These are phyloP conservation scores for Lagria hirta DNA, from an alignment of 2,888 invertebrate species.

Conservation along the genomic window DNA sequence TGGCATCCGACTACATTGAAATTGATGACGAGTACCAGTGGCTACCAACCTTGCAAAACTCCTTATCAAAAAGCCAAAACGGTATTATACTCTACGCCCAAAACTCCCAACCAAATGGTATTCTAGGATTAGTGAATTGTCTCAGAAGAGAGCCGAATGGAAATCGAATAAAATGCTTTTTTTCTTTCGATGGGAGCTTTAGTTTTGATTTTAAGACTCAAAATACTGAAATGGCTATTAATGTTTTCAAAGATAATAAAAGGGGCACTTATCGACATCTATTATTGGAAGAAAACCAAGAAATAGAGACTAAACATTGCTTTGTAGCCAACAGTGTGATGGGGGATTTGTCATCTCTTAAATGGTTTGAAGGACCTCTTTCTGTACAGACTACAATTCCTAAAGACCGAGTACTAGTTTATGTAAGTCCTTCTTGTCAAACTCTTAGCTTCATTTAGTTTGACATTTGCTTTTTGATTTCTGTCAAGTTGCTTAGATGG, in stretches of 20 bases:
- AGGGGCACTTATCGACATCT: constrained; percentile 79
- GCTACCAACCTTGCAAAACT: constrained; percentile 55
- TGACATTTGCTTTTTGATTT: no score
- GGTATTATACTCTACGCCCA: constrained; percentile 64
- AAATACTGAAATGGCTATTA: constrained; percentile 73
- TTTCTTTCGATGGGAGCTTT: no score
- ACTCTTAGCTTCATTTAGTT: no score
- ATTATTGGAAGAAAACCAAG: constrained; percentile 59
- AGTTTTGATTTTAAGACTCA: no score
- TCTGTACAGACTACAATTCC: constrained; percentile 46
- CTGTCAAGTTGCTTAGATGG: no score
- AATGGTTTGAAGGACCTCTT: constrained; percentile 75
- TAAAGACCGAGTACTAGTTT: constrained; percentile 8
- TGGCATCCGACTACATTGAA: constrained; percentile 29
- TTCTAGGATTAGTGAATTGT: constrained; percentile 76
- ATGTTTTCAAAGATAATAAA: constrained; percentile 66
- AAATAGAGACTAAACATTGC: constrained; percentile 63
- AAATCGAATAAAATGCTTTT: constrained; percentile 53
- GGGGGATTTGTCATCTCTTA: constrained; percentile 83
- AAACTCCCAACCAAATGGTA: constrained; percentile 71
- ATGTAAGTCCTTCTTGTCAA: no score
- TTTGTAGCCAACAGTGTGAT: constrained; percentile 76
- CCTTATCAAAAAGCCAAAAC: constrained; percentile 36
- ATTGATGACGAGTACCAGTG: constrained; percentile 52
- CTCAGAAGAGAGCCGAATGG: constrained; percentile 63